Base-by-base conservation (phyloP, 2,888 invertebrate genomes). In the Osedax fenrisi region DNA sequence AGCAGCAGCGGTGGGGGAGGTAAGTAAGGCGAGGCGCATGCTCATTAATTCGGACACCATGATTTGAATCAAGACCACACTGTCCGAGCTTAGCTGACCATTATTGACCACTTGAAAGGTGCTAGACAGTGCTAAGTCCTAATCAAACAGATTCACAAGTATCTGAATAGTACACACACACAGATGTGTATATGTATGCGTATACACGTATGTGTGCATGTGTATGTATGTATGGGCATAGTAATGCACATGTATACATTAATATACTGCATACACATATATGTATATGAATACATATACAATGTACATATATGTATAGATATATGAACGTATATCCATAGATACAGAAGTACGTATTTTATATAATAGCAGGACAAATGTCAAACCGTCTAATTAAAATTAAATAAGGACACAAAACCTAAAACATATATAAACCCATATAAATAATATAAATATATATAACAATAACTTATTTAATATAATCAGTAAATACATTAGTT, bases 241-340 rank as follows among this genome's bases (percentile, higher is more conserved):
- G 41, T 10, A 10, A 41, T 41, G 17, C 17, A 17, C 17, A 41
- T 10, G 17, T 41, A 41, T 41, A 41, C 17, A 41, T 41, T 10
- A 10, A 41, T 41, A 41, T n/a, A n/a, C n/a, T n/a, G n/a, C n/a
- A n/a, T 41, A 41, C 17, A 41, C 17, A 41, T 41, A 41, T 41
- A 41, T 10, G 17, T 41, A 41, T 5, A 41, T 17, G 17, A 10
- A 41, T 41, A 17, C 41, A 17, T 22, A 25, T 77, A 22, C 62
- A 2, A 73, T 66, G 2, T 71, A 72, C 17, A 73, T 73, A 26
- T 73, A 73, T 74, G 25, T 72, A 70, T 73, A 1, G 66, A 73
- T 73, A 22, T 59, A 72, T 72, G 23, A 56, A 72, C 56, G 23
- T 72, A 69, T 72, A 41, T 59, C 27, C 56, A 41, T 72, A 72